Evolutionary conservation across 2,888 invertebrate species (phyloP).

Genomic region (Drosophila yooni): DNA sequence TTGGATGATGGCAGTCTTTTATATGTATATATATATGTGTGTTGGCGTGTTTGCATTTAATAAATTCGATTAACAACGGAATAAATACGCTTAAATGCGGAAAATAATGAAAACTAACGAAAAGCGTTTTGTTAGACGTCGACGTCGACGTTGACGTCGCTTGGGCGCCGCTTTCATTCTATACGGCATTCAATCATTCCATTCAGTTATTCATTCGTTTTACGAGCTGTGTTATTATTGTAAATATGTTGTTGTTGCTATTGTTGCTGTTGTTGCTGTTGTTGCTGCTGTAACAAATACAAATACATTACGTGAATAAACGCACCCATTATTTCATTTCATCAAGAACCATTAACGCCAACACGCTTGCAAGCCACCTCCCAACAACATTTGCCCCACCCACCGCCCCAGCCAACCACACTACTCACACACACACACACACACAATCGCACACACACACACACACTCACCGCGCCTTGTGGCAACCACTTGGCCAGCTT

Average conservation of each 20-base stretch:
- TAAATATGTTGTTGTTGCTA: constrained; percentile 65
- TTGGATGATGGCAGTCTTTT: constrained; percentile 15
- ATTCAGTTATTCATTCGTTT: constrained; percentile 77
- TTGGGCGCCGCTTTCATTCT: constrained; percentile 75
- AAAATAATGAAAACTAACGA: constrained; percentile 82
- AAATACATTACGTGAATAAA: constrained; percentile 82
- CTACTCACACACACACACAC: constrained; percentile 18
- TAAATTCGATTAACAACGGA: constrained; percentile 83
- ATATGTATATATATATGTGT: not conserved
- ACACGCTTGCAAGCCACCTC: constrained; percentile 70
- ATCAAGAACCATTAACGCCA: constrained; percentile 83
- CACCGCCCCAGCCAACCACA: constrained; percentile 7
- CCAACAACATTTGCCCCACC: constrained; percentile 6
- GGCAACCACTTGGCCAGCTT: constrained; percentile 66
- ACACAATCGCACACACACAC: constrained; percentile 14
- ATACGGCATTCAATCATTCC: constrained; percentile 79
- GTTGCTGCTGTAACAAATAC: constrained; percentile 76
- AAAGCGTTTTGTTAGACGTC: constrained; percentile 77
- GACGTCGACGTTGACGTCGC: constrained; percentile 27
- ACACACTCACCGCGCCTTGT: constrained; percentile 62
- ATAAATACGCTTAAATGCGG: constrained; percentile 82
- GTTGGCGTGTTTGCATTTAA: constrained; percentile 83
- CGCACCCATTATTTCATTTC: constrained; percentile 83
- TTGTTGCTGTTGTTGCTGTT: constrained; percentile 36
- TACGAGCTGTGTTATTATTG: constrained; percentile 82